phyloP scores from a whole-genome alignment of 2,113 vertebrate genomes.

The Ptilorrhoa leucosticta region DNA sequence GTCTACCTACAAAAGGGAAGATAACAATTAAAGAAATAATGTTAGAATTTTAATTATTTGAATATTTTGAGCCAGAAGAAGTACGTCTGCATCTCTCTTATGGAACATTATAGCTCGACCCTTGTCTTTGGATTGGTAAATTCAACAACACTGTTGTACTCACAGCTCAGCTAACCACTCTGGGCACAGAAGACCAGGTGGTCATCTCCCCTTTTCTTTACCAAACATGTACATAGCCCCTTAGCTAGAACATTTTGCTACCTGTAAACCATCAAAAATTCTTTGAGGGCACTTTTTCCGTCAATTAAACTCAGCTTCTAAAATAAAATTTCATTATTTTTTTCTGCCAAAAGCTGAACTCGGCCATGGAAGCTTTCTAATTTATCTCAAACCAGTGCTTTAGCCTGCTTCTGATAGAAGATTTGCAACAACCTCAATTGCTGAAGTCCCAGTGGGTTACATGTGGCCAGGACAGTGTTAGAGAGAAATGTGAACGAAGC shows the following conservation, averaged over 20 bases:
- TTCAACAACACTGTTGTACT: rapidly evolving
- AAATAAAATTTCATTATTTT: neutral
- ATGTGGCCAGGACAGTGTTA: neutral
- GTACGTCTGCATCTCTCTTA: rapidly evolving
- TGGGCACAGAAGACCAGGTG: neutral
- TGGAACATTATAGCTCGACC: neutral
- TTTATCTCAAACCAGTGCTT: neutral
- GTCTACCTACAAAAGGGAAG: neutral
- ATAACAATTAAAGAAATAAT: neutral
- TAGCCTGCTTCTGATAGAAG: neutral
- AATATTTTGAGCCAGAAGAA: neutral
- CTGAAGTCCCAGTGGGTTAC: rapidly evolving
- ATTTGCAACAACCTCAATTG: neutral
- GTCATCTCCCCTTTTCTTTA: neutral
- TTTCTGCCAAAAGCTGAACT: neutral
- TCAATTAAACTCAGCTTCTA: neutral
- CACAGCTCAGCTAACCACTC: neutral
- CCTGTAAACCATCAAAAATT: neutral
- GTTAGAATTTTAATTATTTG: neutral
- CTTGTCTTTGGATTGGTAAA: neutral
- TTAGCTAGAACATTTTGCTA: neutral
- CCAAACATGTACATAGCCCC: rapidly evolving
- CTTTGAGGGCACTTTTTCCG: rapidly evolving
- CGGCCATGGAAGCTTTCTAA: neutral
- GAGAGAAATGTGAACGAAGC: neutral